Evolutionary conservation across 2,113 vertebrate genomes (phyloP).

Genomic region (Machaerirhynchus nigripectus): DNA sequence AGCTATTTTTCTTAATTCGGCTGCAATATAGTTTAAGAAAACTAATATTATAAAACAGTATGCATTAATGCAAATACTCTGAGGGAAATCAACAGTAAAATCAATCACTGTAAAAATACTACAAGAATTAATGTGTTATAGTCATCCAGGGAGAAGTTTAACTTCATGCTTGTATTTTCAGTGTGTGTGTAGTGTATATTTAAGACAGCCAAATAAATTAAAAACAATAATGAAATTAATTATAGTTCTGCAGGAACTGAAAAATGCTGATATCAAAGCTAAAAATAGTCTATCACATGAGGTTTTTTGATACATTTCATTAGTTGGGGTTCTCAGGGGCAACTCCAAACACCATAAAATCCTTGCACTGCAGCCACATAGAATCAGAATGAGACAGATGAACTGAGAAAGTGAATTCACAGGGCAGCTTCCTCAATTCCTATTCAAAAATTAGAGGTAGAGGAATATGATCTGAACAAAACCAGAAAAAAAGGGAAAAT

Average conservation of each 20-base stretch:
- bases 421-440: not conserved
- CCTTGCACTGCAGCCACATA: not conserved
- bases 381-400: not conserved
- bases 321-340: not conserved
- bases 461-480: not conserved
- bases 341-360: not conserved
- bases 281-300: not conserved
- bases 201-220: not conserved
- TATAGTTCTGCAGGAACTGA: not conserved
- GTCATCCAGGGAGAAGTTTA: not conserved
- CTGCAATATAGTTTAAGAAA: not conserved
- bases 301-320: not conserved
- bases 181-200: not conserved
- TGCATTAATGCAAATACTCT: not conserved
- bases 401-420: not conserved
- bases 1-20: constrained; percentile 16
- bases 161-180: not conserved
- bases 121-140: not conserved
- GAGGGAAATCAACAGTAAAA: constrained; percentile 7
- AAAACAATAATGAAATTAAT: not conserved
- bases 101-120: not conserved
- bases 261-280: not conserved
- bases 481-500: not conserved
- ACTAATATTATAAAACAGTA: not conserved
- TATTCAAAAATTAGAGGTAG: not conserved